These are phyloP conservation scores for Corythornis leucogaster DNA, from an alignment of 2,797 vertebrate genomes.

Conservation along the genomic window DNA sequence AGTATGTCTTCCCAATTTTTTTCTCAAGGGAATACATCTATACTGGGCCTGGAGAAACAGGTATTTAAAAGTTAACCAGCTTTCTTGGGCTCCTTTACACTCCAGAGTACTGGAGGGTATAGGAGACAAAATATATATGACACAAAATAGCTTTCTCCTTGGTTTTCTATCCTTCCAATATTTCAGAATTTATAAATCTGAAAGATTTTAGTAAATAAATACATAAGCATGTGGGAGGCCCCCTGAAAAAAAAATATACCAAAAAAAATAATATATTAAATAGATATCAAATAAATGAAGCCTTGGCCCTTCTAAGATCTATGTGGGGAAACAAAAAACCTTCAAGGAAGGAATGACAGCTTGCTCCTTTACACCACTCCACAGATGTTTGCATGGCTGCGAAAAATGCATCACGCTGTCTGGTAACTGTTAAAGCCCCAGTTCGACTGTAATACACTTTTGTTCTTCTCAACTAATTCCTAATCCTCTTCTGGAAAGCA, in stretches of 20 bases:
- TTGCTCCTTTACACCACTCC: background rate
- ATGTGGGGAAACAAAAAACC: too few relatives aligned
- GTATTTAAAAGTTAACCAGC: too few relatives aligned
- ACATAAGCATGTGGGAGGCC: background rate
- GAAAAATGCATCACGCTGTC: background rate
- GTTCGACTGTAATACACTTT: background rate
- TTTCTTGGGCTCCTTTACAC: too few relatives aligned
- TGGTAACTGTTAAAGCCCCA: background rate
- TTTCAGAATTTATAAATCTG: background rate
- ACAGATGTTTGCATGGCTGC: background rate
- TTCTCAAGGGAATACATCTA: too few relatives aligned
- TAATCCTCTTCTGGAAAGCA: slow-evolving; percentile 8
- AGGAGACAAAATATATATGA: too few relatives aligned
- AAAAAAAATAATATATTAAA: too few relatives aligned
- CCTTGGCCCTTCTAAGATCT: background rate
- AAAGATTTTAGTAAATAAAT: background rate
- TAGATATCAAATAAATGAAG: background rate
- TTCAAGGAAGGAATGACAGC: background rate
- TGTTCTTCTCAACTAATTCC: background rate
- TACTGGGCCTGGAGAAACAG: too few relatives aligned
- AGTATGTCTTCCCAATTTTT: too few relatives aligned
- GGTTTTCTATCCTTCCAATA: background rate
- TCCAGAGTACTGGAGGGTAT: too few relatives aligned
- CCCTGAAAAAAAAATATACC: background rate
- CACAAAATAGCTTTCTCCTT: background rate